Conservation (phyloP, 2,113 vertebrate species). For the Lepus timidus region DNA sequence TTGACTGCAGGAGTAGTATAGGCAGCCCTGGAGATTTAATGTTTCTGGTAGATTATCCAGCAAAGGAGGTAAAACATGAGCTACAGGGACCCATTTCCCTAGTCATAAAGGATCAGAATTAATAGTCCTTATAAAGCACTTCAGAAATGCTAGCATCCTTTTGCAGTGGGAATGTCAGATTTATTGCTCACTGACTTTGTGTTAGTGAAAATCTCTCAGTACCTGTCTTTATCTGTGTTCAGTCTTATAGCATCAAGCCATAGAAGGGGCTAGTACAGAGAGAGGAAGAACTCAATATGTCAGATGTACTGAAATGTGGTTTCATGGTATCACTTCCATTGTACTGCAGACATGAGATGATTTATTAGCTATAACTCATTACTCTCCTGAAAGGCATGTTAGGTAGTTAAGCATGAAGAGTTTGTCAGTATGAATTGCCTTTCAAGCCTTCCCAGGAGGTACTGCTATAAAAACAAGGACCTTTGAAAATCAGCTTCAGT, state of each 20-base stretch:
- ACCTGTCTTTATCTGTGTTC: constrained; percentile 42
- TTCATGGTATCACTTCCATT: constrained; percentile 18
- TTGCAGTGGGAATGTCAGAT: background rate
- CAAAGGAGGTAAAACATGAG: background rate
- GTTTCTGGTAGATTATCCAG: constrained; percentile 28
- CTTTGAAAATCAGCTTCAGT: constrained; percentile 59
- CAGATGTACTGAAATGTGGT: background rate
- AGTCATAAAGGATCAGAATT: constrained; percentile 38
- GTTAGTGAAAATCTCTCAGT: background rate
- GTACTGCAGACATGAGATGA: background rate
- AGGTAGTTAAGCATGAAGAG: constrained; percentile 25
- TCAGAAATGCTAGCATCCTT: background rate
- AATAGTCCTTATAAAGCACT: constrained; percentile 6
- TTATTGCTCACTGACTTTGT: constrained; percentile 6
- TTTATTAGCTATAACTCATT: constrained; percentile 58
- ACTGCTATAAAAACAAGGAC: constrained; percentile 58
- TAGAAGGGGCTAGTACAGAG: background rate
- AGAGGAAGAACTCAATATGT: constrained; percentile 40
- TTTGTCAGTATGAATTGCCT: constrained; percentile 64
- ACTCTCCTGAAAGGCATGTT: constrained; percentile 38
- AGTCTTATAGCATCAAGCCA: background rate
- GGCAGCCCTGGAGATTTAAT: background rate
- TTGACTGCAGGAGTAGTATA: background rate
- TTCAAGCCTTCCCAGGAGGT: constrained; percentile 55
- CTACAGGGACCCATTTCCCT: background rate